Evolutionary conservation across 2,888 invertebrate genomes (phyloP), one percentile per base, ranked within the genome.

Genomic region (Dynastes grantii): DNA sequence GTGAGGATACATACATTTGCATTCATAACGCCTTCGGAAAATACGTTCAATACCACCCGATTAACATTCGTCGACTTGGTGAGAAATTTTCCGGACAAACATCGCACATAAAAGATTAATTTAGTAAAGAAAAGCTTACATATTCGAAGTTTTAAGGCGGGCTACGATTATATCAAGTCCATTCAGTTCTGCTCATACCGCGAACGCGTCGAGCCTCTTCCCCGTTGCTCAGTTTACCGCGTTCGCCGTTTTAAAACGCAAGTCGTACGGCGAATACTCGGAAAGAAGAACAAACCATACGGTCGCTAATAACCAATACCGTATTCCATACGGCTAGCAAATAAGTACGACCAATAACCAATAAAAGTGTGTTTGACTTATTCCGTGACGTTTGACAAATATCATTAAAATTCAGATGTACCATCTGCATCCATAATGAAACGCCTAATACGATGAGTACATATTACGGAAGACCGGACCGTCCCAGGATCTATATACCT

Each of bases 351-450:
- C 81, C 81, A 81, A 81, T 81, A 80, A 78, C 78, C 80, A 80
- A 79, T 80, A 80, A 80, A 76, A 67, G 49, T 45, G 64, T 78
- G 55, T 82, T 80, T 80, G 76, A 76, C 68, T 78, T 71, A 67
- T 75, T 70, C 58, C 70, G 77, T 81, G 81, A 80, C 81, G 81
- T 78, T 81, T 78, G 67, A 80, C 79, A 82, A 82, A 83, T 82
- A 84, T 84, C 81, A 80, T 83, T 83, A 84, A 84, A 83, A 81
- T 79, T 77, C 80, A 81, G 81, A 83, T 82, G 81, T 76, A 77
- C 83, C 83, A 81, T 80, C 82, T 83, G 83, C 82, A 83, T 84
- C 81, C 78, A 81, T 84, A 84, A 84, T 83, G 81, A 83, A 80
- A 80, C 61, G 73, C 82, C 81, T 84, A 84, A 84, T 84, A 78